phyloP scores from a whole-genome alignment of 2,797 vertebrate genomes.

The Steatocranus sp. region DNA sequence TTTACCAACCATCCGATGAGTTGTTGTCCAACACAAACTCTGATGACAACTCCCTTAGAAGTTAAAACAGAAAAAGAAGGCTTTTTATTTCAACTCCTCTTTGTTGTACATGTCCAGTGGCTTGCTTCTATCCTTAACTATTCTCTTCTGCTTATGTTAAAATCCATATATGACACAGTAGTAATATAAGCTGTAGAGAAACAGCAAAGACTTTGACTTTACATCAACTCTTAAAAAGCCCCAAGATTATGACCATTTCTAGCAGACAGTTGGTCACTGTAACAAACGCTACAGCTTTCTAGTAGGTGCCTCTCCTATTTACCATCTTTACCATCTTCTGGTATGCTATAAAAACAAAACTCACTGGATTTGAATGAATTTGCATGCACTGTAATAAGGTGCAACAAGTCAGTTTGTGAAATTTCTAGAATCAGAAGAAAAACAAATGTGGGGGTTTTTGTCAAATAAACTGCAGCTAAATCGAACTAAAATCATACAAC shows the following conservation, averaged over 20 bases:
- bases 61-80: background rate
- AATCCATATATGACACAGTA: background rate
- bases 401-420: background rate
- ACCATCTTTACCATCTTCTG: background rate
- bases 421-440: conserved; percentile 2
- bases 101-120: background rate
- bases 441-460: background rate
- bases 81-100: background rate
- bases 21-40: background rate
- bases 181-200: background rate
- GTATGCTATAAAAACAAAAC: background rate
- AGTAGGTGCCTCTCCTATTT: background rate
- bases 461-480: background rate
- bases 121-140: background rate
- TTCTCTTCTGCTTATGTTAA: background rate
- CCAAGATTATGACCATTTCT: background rate
- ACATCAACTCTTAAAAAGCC: background rate
- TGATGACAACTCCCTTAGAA: background rate
- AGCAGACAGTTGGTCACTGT: background rate
- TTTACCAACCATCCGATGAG: background rate
- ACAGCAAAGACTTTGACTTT: background rate
- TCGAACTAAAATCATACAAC: background rate
- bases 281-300: background rate
- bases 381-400: background rate
- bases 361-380: background rate